These are phyloP conservation scores for Diabrotica balteata DNA, from an alignment of 2,888 invertebrate genomes.

Conservation along the genomic window DNA sequence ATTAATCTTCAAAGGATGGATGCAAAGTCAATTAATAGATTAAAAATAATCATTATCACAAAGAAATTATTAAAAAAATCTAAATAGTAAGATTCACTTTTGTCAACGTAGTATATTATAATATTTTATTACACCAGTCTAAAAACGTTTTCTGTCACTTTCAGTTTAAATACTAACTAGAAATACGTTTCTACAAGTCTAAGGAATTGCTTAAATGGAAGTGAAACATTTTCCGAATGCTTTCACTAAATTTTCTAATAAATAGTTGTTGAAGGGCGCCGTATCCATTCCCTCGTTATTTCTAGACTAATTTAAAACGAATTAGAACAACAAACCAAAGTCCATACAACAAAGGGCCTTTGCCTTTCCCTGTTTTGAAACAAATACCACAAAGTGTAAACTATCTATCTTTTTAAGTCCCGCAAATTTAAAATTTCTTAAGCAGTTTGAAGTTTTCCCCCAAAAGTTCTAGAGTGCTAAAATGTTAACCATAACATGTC, in stretches of 20 bases:
- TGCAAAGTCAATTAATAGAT: no score
- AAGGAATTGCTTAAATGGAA: no score
- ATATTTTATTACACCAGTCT: no score
- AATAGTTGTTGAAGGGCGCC: constrained; percentile 3
- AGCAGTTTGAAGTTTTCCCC: constrained; percentile 22
- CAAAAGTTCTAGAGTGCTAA: constrained; percentile 26
- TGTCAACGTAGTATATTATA: no score
- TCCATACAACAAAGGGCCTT: constrained; percentile 14
- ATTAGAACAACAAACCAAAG: constrained; percentile 25
- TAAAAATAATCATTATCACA: no score
- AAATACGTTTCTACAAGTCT: no score
- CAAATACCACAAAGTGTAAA: constrained; percentile 19
- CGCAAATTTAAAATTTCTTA: constrained; percentile 19
- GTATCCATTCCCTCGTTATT: constrained; percentile 2
- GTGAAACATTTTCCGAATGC: no score
- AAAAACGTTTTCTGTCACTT: no score
- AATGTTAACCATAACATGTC: constrained; percentile 33
- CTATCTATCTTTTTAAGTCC: constrained; percentile 22
- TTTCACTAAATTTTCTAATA: constrained; percentile 8
- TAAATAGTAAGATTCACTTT: no score
- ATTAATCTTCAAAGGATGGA: no score
- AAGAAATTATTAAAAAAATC: no score
- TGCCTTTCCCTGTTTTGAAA: constrained; percentile 11
- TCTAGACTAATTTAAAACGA: constrained; percentile 27
- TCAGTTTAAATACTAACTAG: no score